These are phyloP conservation scores for Notoglanidium macrostoma DNA, from an alignment of 2,797 vertebrate species.

Conservation along the genomic window DNA sequence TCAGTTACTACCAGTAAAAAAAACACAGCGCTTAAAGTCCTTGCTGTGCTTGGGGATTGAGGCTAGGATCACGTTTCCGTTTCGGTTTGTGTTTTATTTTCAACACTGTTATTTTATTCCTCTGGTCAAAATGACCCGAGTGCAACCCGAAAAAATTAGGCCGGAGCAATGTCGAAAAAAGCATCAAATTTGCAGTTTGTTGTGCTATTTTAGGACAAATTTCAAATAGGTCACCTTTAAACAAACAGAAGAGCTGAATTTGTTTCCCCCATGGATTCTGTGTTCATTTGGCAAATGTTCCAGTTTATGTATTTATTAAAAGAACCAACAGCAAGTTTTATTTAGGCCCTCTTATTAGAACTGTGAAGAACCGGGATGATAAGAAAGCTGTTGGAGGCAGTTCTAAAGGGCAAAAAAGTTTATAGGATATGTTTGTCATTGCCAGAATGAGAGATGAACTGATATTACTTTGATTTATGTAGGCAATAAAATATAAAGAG, in stretches of 20 bases:
- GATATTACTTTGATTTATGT: neutral
- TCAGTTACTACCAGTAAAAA: constrained; percentile 1
- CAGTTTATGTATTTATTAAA: neutral
- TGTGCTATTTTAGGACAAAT: neutral
- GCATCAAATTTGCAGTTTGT: too few relatives aligned
- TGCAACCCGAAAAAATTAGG: neutral
- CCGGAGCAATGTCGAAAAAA: neutral
- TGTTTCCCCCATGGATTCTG: neutral
- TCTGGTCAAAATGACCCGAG: neutral
- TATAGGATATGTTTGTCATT: neutral
- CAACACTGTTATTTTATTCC: neutral
- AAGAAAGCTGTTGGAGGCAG: neutral
- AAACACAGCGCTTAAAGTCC: neutral
- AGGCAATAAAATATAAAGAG: neutral
- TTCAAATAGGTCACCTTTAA: neutral
- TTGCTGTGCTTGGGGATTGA: neutral
- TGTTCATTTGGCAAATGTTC: neutral
- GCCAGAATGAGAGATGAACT: neutral
- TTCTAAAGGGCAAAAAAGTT: neutral
- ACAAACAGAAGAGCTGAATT: too few relatives aligned
- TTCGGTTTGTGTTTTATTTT: neutral
- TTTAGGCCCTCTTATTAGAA: neutral
- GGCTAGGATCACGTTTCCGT: neutral
- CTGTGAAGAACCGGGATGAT: neutral
- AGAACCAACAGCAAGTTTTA: neutral